Evolutionary conservation across 1,140 invertebrate species (phyloP).

Genomic region (Metaphire vulgaris): DNA sequence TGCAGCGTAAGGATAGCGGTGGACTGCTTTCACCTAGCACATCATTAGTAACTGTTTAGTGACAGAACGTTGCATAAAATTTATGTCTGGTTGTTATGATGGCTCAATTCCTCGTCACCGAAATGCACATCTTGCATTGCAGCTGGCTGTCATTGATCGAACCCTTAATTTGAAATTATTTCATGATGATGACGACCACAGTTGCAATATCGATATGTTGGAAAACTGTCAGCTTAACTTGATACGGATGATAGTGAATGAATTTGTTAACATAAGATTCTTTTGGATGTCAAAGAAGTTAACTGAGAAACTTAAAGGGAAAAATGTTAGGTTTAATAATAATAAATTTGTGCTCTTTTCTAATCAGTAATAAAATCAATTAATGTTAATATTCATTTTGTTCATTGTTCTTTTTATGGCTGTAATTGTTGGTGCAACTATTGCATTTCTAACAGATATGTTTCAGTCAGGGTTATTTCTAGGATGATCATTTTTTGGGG

Average conservation of each 20-base stretch:
- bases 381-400: no score
- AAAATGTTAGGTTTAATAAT: neutral
- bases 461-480: no score
- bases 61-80: neutral
- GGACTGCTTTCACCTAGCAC: neutral
- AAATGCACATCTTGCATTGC: neutral
- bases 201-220: neutral
- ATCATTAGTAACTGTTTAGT: neutral
- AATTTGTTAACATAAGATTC: neutral
- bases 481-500: no score
- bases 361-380: neutral
- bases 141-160: neutral
- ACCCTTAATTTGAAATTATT: neutral
- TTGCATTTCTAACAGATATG: no score
- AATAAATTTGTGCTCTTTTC: neutral
- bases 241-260: neutral
- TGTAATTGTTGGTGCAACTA: no score
- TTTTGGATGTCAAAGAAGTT: neutral
- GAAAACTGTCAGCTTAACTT: neutral
- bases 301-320: neutral
- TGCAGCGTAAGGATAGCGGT: neutral
- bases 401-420: no score
- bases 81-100: neutral
- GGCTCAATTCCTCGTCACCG: neutral
- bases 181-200: neutral